phyloP scores from a whole-genome alignment of 2,113 vertebrate species.

The Argyrosomus japonicus region DNA sequence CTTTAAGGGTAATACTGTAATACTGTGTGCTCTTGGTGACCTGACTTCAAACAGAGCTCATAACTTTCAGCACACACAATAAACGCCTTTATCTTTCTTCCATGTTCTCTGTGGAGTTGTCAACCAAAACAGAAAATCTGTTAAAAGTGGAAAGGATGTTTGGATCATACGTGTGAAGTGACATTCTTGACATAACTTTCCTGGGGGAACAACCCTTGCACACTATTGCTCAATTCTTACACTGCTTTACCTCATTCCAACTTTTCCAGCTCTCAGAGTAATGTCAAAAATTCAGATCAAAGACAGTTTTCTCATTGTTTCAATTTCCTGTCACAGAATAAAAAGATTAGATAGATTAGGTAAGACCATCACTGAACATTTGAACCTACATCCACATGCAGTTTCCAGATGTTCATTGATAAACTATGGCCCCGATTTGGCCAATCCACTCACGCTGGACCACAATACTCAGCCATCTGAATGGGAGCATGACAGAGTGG shows the following conservation, averaged over 20 bases:
- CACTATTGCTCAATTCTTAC: constrained; percentile 3
- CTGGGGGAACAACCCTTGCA: constrained; percentile 9
- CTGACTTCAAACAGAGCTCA: constrained; percentile 16
- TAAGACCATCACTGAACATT: constrained; percentile 60
- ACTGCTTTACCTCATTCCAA: constrained; percentile 32
- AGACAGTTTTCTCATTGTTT: constrained; percentile 15
- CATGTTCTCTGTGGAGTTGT: not conserved
- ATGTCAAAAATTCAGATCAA: constrained; percentile 36
- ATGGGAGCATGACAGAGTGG: constrained; percentile 78
- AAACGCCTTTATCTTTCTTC: not conserved
- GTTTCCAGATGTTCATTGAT: constrained; percentile 79
- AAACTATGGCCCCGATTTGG: constrained; percentile 72
- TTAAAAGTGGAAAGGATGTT: constrained; percentile 1
- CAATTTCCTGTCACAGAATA: constrained; percentile 20
- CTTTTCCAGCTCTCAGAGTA: not conserved
- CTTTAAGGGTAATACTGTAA: constrained; percentile 5
- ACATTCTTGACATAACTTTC: constrained; percentile 4
- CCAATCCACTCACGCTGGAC: constrained; percentile 60
- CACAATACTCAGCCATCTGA: constrained; percentile 72
- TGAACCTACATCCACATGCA: constrained; percentile 63
- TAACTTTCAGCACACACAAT: constrained; percentile 16
- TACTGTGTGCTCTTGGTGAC: constrained; percentile 2
- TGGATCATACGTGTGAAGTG: constrained; percentile 4
- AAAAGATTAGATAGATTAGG: constrained; percentile 33
- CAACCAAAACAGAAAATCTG: constrained; percentile 10